Evolutionary conservation across 2,888 invertebrate genomes (phyloP), one percentile per base, ranked within the genome.

Genomic region (Idaea aversata): DNA sequence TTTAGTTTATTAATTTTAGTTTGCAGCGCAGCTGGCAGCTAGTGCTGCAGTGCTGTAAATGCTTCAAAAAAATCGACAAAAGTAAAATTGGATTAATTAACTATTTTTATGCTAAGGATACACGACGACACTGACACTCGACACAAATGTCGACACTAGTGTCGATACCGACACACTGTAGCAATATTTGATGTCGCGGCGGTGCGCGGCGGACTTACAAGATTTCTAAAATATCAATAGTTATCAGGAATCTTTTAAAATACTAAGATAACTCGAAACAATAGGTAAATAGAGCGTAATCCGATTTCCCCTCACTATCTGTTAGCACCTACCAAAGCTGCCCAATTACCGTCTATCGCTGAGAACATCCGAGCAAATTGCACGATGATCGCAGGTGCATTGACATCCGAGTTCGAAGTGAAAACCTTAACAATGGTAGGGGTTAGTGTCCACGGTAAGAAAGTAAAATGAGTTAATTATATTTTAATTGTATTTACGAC

Each of bases 291-390:
- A 61, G 57, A 66, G 65, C 69, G 60, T 36, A 36, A 47, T 47
- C 47, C 47, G 47, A 68, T 74, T 67, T 62, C 38, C 25, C 16
- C 34, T 15, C 61, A 61, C 63, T 66, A 61, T 57, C 58, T 60
- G 61, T 67, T 63, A 61, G 63, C 65, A 60, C 58, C 57, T 35
- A 62, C 36, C 25, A 35, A 64, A 71, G 80, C 77, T 73, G 81
- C 84, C 90, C 90, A 90, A 91, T 91, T 91, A 91, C 85, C 74
- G 72, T 79, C 47, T 86, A 91, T 91, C 91, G 83, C 75, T 91
- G 91, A 84, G 90, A 90, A 89, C 80, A 91, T 91, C 91, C 75
- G 74, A 73, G 87, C 88, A 86, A 90, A 91, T 89, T 89, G 87
- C 82, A 78, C 74, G 76, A 78, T 81, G 84, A 86, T 86, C 86